Base-by-base conservation (phyloP, 2,888 invertebrate species). In the Antheraea assamensis region DNA sequence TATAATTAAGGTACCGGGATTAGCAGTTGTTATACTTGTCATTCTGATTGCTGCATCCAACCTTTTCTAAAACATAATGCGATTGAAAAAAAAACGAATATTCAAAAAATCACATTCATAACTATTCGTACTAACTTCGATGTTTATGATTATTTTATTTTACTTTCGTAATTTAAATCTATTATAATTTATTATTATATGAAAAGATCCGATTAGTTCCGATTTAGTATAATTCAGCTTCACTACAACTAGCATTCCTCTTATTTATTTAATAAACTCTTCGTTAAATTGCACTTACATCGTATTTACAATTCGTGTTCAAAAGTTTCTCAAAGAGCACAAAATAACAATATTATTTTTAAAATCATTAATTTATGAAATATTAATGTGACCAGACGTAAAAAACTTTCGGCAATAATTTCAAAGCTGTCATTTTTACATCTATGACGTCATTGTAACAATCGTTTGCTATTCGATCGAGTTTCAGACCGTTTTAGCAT, bases 131-230 rank as follows among this genome's bases (percentile, higher is more conserved):
- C 15, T 10, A 64, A 30, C 30, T 64, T 64, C 61, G 61, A 64
- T 64, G 61, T 64, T 64, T 64, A 64, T 64, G 17, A 4, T 64
- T 64, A 58, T 58, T 10, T 30, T 64, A 64, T 64, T 64, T 64
- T 30, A 17, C 19, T 64, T 64, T 30, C 4, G 30, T 64, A 27
- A 64, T 64, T 30, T 30, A 27, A 13, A 21, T 27, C 61, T 64
- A 64, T 64, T 27, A 64, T 30, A 30, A 15, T 27, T 30, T 30
- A 42, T 42, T 42, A 7, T 42, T 42, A 42, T 10, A 42, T 42
- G 42, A 13, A 64, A 64, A 2, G 24, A 64, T 64, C 30, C 30
- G 4, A 15, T 64, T 64, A 17, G 8, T 30, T 30, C 27, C 24
- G 30, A 27, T 17, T 30, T 64, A 30, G 0, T 30, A 27, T 64